phyloP scores from a whole-genome alignment of 2,113 vertebrate species.

The Lampris incognitus region DNA sequence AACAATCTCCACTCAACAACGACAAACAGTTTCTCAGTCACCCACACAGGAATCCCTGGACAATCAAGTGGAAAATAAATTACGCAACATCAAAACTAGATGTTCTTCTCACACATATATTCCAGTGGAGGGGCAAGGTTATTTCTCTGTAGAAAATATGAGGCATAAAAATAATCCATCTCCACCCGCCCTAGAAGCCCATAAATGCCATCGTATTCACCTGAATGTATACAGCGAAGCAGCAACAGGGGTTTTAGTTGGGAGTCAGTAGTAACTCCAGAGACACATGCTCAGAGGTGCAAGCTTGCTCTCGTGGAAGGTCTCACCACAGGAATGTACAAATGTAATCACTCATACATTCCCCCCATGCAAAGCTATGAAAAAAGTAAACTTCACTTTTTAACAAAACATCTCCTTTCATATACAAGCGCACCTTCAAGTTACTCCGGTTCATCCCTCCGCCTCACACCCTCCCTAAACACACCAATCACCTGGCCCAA shows the following conservation, averaged over 20 bases:
- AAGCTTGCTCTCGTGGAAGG: constrained; percentile 45
- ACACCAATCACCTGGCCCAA: constrained; percentile 32
- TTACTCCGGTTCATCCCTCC: background rate
- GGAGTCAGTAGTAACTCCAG: background rate
- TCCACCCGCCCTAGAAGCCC: background rate
- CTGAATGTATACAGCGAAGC: constrained; percentile 40
- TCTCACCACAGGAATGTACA: constrained; percentile 67
- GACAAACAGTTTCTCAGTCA: constrained; percentile 50
- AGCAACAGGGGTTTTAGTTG: constrained; percentile 13
- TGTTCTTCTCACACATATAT: background rate
- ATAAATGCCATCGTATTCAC: constrained; percentile 5
- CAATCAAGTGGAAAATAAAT: constrained; percentile 12
- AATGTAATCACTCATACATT: constrained; percentile 67
- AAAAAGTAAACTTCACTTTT: constrained; percentile 61
- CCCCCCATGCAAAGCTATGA: constrained; percentile 42
- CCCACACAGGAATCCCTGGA: background rate
- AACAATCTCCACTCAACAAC: constrained; percentile 38
- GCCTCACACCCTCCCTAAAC: constrained; percentile 25
- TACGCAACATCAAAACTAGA: background rate
- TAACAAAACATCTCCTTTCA: constrained; percentile 56
- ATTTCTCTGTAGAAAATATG: background rate
- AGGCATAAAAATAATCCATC: background rate
- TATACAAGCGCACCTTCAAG: constrained; percentile 49
- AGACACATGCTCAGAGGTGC: constrained; percentile 23
- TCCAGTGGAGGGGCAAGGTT: constrained; percentile 1